phyloP scores from a whole-genome alignment of 1,140 invertebrate species.

The Drosophila leontia region DNA sequence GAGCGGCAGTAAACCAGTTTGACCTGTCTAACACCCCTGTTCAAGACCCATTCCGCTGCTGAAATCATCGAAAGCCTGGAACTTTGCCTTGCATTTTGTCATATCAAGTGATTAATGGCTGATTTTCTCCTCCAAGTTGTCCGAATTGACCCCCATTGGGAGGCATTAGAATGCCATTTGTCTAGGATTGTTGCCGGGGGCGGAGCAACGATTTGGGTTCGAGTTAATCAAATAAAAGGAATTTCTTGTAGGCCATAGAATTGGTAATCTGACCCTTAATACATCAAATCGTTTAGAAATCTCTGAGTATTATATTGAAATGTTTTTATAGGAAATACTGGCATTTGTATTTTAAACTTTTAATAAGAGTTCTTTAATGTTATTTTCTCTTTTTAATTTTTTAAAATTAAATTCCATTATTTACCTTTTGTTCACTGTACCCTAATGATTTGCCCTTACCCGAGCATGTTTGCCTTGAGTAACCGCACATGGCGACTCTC shows the following conservation, averaged over 20 bases:
- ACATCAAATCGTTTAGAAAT: background rate
- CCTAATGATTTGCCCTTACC: slow-evolving; percentile 8
- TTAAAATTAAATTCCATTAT: background rate
- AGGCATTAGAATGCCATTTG: slow-evolving; percentile 73
- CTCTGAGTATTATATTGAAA: background rate
- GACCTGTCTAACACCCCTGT: slow-evolving; percentile 41
- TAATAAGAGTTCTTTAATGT: too few species aligned
- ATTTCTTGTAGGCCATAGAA: slow-evolving; percentile 1
- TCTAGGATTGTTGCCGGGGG: slow-evolving; percentile 14
- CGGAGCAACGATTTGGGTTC: background rate
- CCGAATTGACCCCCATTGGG: slow-evolving; percentile 38
- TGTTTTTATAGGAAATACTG: background rate
- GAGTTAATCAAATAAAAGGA: slow-evolving; percentile 34
- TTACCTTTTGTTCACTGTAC: background rate
- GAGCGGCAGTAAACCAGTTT: slow-evolving; percentile 64
- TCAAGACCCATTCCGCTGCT: background rate
- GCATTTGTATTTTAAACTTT: background rate
- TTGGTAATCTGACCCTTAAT: background rate
- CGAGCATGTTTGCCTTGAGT: background rate
- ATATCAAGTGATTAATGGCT: slow-evolving; percentile 73
- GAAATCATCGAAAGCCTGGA: slow-evolving; percentile 1
- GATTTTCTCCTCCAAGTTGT: slow-evolving; percentile 44
- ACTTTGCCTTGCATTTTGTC: slow-evolving; percentile 70
- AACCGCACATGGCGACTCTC: slow-evolving; percentile 34
- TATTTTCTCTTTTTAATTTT: background rate